phyloP scores from a whole-genome alignment of 1,140 invertebrate species.

The Anthonomus grandis region DNA sequence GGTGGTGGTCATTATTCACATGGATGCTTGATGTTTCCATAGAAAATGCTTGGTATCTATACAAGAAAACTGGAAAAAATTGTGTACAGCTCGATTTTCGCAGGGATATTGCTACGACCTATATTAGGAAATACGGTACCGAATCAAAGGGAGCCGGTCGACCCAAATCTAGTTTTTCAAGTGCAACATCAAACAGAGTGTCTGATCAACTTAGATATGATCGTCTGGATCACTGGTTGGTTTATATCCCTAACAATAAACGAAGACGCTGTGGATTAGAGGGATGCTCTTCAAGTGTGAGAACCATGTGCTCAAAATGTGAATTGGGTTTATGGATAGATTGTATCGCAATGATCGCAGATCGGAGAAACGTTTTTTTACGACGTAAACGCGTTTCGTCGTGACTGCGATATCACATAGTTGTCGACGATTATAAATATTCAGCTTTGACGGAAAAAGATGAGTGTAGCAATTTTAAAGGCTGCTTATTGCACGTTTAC shows the following conservation, averaged over 20 bases:
- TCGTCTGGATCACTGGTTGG: slow-evolving; percentile 14
- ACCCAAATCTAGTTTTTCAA: slow-evolving; percentile 4
- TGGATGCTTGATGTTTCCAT: slow-evolving; percentile 39
- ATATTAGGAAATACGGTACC: slow-evolving; percentile 27
- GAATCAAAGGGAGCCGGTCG: slow-evolving; percentile 16
- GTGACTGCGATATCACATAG: no score
- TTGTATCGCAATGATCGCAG: no score
- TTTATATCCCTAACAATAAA: slow-evolving; percentile 26
- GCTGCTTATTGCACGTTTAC: no score
- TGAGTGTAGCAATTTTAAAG: no score
- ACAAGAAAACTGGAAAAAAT: slow-evolving; percentile 28
- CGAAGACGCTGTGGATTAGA: slow-evolving; percentile 24
- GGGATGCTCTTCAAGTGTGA: slow-evolving; percentile 15
- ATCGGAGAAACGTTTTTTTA: no score
- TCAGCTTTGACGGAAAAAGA: no score
- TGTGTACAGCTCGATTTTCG: slow-evolving; percentile 32
- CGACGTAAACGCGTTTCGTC: no score
- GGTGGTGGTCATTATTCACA: slow-evolving; percentile 45
- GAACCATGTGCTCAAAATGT: slow-evolving; percentile 25
- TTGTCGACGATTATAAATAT: no score
- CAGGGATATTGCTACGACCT: slow-evolving; percentile 28
- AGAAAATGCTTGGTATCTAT: slow-evolving; percentile 44
- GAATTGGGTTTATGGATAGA: slow-evolving; percentile 25
- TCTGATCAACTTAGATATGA: slow-evolving; percentile 23
- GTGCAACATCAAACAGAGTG: slow-evolving; percentile 13